Percentiles rank a stretch among this genome's conserved stretches.
Evolutionary conservation across 2,797 vertebrate species (phyloP).

Genomic region (Enteromius unitaeniatus): DNA sequence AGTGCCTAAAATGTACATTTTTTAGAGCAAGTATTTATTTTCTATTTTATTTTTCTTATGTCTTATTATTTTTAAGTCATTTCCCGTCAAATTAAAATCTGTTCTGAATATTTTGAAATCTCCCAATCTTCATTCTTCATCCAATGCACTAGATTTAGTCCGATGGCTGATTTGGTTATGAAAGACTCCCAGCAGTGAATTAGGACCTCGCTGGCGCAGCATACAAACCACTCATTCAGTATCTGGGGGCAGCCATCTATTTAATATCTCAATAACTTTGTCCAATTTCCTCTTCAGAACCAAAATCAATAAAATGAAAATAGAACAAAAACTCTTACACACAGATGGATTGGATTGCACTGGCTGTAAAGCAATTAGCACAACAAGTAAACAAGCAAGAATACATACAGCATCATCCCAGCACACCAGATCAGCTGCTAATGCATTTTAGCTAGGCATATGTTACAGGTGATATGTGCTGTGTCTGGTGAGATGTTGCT

Average conservation of each 20-base stretch:
- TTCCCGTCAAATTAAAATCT: neutral
- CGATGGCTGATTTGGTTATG: conserved; percentile 37
- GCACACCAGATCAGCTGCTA: conserved; percentile 17
- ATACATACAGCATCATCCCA: conserved; percentile 26
- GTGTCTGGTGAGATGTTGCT: conserved; percentile 28
- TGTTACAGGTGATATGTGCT: conserved; percentile 7
- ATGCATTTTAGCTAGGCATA: conserved; percentile 24
- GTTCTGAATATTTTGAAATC: neutral
- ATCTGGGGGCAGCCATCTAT: neutral
- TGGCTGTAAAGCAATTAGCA: conserved; percentile 29
- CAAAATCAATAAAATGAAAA: conserved; percentile 33
- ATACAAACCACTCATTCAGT: conserved; percentile 8
- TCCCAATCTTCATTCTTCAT: neutral
- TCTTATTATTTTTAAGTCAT: no score
- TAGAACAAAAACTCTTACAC: neutral
- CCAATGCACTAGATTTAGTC: neutral
- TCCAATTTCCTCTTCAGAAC: conserved; percentile 30
- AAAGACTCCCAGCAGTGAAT: conserved; percentile 26
- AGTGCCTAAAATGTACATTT: neutral
- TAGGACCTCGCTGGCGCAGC: neutral
- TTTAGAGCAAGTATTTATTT: no score
- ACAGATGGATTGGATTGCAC: neutral
- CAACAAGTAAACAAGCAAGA: conserved; percentile 44
- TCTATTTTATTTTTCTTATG: neutral
- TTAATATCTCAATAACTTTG: conserved; percentile 34